Conservation (phyloP, 2,113 vertebrate genomes). For the Boleophthalmus pectinirostris region DNA sequence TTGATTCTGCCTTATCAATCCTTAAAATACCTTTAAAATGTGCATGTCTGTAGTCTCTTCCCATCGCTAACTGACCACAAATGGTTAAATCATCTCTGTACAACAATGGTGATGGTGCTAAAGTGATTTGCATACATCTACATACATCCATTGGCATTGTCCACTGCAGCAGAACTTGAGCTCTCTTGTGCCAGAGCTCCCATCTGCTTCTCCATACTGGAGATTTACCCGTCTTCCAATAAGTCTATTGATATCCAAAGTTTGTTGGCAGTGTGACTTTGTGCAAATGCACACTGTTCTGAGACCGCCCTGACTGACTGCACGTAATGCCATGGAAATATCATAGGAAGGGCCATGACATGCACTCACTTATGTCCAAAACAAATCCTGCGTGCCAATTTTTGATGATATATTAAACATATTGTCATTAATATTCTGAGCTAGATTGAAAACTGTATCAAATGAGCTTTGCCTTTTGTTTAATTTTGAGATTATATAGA, state of each 20-base stretch:
- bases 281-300: neutral
- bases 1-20: neutral
- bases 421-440: neutral
- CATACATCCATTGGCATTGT: conserved; percentile 8
- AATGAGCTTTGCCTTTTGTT: neutral
- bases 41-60: neutral
- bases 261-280: conserved; percentile 5
- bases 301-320: neutral
- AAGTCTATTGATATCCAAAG: neutral
- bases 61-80: neutral
- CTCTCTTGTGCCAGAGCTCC: neutral
- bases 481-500: too few species aligned
- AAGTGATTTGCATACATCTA: conserved; percentile 9
- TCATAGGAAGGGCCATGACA: neutral
- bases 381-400: neutral
- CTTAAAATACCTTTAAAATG: conserved; percentile 1
- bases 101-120: neutral
- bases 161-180: conserved; percentile 1
- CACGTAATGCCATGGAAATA: neutral
- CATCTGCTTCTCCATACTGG: conserved; percentile 5
- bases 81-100: conserved; percentile 1
- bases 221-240: neutral
- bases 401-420: neutral
- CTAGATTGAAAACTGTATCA: neutral
- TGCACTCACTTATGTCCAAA: neutral